Evolutionary conservation across 2,113 vertebrate species (phyloP).

Genomic region (Aegypius monachus): DNA sequence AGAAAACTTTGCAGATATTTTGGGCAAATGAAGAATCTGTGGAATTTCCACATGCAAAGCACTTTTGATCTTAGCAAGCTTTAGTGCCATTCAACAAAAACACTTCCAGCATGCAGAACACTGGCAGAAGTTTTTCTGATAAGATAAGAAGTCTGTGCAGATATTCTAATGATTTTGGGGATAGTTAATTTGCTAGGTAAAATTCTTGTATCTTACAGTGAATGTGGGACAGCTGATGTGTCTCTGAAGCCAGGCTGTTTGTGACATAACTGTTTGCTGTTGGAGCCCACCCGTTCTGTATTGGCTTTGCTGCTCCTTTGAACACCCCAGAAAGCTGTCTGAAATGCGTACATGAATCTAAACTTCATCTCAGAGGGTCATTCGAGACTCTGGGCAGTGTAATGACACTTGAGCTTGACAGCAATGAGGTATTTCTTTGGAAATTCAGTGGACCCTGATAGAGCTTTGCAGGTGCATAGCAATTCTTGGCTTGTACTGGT

Average conservation of each 20-base stretch:
- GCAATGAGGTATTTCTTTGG: background rate
- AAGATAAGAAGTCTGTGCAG: background rate
- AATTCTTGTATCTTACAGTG: background rate
- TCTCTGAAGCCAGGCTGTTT: background rate
- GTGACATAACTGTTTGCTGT: background rate
- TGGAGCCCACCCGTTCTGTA: background rate
- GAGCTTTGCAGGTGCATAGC: background rate
- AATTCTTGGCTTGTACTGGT: background rate
- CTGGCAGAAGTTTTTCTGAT: background rate
- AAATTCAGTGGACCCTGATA: background rate
- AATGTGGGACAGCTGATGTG: background rate
- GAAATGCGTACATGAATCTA: accelerated
- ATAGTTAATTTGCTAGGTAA: background rate
- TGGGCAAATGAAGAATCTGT: background rate
- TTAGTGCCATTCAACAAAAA: background rate
- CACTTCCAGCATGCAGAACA: background rate
- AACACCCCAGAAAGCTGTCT: background rate
- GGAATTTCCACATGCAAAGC: background rate
- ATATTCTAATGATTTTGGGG: background rate
- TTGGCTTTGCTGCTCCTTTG: background rate
- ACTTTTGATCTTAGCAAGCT: background rate
- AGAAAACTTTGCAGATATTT: background rate
- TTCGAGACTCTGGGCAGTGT: background rate
- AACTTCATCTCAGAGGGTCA: background rate
- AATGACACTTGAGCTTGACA: background rate